Percentiles rank a stretch among this genome's conserved stretches.
Evolutionary conservation across 2,113 vertebrate species (phyloP).

Genomic region (Lycocorax pyrrhopterus): DNA sequence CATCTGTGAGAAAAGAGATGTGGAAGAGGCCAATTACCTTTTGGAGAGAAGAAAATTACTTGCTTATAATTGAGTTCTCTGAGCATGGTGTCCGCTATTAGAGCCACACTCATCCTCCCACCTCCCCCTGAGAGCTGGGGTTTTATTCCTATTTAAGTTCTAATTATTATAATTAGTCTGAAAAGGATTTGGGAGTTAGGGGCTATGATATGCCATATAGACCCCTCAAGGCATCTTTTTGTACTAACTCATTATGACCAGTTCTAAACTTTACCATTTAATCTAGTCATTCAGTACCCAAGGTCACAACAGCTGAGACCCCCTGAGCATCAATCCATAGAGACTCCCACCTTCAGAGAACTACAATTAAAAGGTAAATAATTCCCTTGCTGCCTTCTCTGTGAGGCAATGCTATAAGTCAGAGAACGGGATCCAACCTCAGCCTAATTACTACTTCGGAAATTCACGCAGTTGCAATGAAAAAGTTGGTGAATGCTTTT

Average conservation of each 20-base stretch:
- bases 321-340: constrained; percentile 48
- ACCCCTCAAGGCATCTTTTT: constrained; percentile 41
- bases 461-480: background rate
- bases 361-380: constrained; percentile 72
- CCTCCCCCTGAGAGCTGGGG: constrained; percentile 38
- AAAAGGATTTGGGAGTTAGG: constrained; percentile 67
- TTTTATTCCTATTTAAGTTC: constrained; percentile 62
- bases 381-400: constrained; percentile 61
- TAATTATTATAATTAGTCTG: constrained; percentile 55
- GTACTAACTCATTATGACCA: constrained; percentile 43
- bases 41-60: constrained; percentile 49
- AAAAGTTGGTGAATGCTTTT: background rate
- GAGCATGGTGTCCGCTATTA: constrained; percentile 55
- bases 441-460: constrained; percentile 41
- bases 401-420: constrained; percentile 52
- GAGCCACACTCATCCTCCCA: constrained; percentile 51
- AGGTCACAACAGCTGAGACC: constrained; percentile 31
- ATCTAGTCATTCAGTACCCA: constrained; percentile 39
- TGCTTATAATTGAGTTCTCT: constrained; percentile 64
- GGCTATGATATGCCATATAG: constrained; percentile 48
- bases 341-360: constrained; percentile 63
- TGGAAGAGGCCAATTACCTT: constrained; percentile 58
- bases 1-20: constrained; percentile 50
- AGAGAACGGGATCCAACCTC: constrained; percentile 31
- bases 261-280: constrained; percentile 46